Evolutionary conservation across 2,797 vertebrate species (phyloP).

Genomic region (Octomys mimax): DNA sequence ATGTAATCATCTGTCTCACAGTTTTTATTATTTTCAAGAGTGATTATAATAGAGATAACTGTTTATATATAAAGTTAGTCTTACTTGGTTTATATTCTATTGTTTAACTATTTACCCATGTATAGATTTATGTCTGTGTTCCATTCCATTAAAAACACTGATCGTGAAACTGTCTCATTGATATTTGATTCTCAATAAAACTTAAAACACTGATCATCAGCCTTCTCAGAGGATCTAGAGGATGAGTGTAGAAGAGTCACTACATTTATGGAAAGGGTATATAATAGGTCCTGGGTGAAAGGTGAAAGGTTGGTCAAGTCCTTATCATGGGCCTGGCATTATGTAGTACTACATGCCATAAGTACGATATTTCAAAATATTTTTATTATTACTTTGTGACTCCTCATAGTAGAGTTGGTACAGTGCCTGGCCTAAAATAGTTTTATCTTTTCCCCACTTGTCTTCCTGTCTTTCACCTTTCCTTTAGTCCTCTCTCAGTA

Average conservation of each 20-base stretch:
- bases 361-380: neutral
- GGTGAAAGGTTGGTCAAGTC: neutral
- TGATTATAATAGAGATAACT: neutral
- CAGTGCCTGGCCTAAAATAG: neutral
- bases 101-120: conserved; percentile 41
- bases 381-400: conserved; percentile 20
- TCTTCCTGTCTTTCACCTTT: neutral
- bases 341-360: neutral
- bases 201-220: neutral
- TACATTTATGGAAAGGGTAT: neutral
- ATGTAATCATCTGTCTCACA: neutral
- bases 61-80: neutral
- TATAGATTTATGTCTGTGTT: neutral
- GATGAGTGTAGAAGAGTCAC: neutral
- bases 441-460: neutral
- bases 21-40: conserved; percentile 54
- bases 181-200: too few species aligned
- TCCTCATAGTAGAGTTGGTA: neutral
- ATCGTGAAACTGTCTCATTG: too few species aligned
- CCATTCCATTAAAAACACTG: conserved; percentile 36
- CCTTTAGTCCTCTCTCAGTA: neutral
- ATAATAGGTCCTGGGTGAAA: neutral
- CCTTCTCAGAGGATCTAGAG: conserved; percentile 29
- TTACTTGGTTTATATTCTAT: conserved; percentile 20
- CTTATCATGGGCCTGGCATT: neutral